Evolutionary conservation across 2,113 vertebrate genomes (phyloP), one percentile per base, ranked within the genome.

Genomic region (Corydoras maculifer): DNA sequence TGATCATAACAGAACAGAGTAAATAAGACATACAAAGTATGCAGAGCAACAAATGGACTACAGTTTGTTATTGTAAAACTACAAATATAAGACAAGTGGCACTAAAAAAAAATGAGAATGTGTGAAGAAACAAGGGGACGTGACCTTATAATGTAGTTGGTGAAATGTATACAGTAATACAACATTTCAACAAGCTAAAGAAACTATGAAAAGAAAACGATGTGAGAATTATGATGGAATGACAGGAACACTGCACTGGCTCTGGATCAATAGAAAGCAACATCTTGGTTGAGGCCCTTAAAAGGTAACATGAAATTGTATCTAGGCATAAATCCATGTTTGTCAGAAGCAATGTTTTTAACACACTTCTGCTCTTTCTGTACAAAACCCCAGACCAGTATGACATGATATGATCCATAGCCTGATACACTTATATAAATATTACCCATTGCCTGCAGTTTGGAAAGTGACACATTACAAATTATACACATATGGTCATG

Each of bases 291-390:
- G 12, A 18, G 2, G 49, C 63, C 77, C 77, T 76, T 79, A 73
- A 79, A 79, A 76, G 70, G 77, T 58, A 68, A 69, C 69, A 63
- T 69, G 15, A 69, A 70, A 61, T 35, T 59, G 55, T 70, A 11
- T 29, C 25, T 31, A 9, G n/a, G 31, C 5, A 9, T n/a, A n/a
- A 50, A 35, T 11, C 43, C 14, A 30, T 65, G 54, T 72, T 57
- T 64, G 59, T 68, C 50, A 15, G 32, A 75, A 65, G 14, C 14
- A 64, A 10, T 1, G 8, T 58, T 25, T 71, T 62, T 43, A 51
- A 53, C 58, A 66, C 55, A 66, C 57, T 66, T 54, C 68, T 50
- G 68, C 31, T 54, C 55, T 49, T 66, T 54, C 68, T 50, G 68
- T 32, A 60, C 55, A 43, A 69, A 73, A 55, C 14, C 62, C 70